Evolutionary conservation across 2,797 vertebrate genomes (phyloP), one percentile per base, ranked within the genome.

Genomic region (Zenarchopterus dispar): DNA sequence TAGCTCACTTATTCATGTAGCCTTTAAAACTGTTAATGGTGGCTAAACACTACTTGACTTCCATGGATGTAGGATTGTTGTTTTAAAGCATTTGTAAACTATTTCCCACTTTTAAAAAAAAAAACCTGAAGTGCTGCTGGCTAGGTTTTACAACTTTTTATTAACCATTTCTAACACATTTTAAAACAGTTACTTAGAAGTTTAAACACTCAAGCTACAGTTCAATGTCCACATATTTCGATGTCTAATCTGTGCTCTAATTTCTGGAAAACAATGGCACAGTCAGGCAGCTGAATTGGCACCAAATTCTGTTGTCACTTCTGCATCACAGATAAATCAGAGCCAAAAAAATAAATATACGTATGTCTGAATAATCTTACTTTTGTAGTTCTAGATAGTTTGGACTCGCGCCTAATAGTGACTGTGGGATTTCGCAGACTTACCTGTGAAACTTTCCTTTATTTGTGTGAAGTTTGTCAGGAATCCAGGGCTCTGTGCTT

Each of bases 361-460:
- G 11, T 46, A 41, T 0, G 11, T 55, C 24, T 54, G 3, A 15
- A 13, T 11, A 3, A 19, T 33, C 1, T 0, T 0, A 6, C 7
- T 18, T 11, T 2, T 53, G 51, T 0, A 24, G n/a, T 55, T 56
- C 55, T 6, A 0, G 0, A 31, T 31, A 6, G 28, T 36, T 36
- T 36, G 1, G 9, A 10, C 33, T 10, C 33, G 11, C 10, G 44
- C 6, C 44, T 21, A 22, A 6, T 19, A 45, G 8, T 19, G 13
- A 46, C 18, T 22, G 19, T 5, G 9, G n/a, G 19, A 9, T 50
- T 15, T 23, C 6, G 18, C 0, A 17, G 4, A 1, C 55, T 75
- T 77, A 91, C 88, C 82, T 75, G 3, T 0, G 11, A 8, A 41
- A 66, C n/a, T 70, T 39, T 22, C 10, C 13, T 42, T 22, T 15